These are phyloP conservation scores for Saccostrea echinata DNA, from an alignment of 1,140 invertebrate species.

Conservation along the genomic window DNA sequence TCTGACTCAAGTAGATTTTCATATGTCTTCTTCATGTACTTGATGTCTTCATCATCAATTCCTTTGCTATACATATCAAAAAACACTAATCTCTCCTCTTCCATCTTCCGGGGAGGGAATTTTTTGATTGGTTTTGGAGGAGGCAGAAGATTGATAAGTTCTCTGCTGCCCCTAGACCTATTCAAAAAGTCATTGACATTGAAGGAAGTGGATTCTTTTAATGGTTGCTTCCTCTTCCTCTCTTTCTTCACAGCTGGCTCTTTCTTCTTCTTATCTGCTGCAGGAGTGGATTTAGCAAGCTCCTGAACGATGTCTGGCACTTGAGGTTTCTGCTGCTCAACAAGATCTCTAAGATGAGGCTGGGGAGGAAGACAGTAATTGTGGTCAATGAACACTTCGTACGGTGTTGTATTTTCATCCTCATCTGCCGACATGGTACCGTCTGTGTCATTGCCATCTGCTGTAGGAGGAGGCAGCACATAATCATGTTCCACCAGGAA, in stretches of 20 bases:
- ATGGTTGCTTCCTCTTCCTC: constrained; percentile 60
- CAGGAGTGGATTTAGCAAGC: constrained; percentile 40
- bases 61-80: constrained; percentile 81
- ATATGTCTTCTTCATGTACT: constrained; percentile 91
- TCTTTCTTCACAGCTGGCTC: constrained; percentile 59
- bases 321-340: constrained; percentile 56
- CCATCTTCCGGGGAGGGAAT: constrained; percentile 71
- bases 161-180: constrained; percentile 69
- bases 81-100: constrained; percentile 75
- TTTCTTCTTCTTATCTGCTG: constrained; percentile 57
- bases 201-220: constrained; percentile 68
- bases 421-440: constrained; percentile 73
- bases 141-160: constrained; percentile 73
- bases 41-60: constrained; percentile 94
- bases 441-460: constrained; percentile 61
- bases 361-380: constrained; percentile 75
- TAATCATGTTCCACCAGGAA: constrained; percentile 76
- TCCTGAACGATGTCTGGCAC: constrained; percentile 5
- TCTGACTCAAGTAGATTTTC: constrained; percentile 89
- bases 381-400: constrained; percentile 76
- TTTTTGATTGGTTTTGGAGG: constrained; percentile 72
- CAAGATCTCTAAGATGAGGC: constrained; percentile 55
- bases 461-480: constrained; percentile 63
- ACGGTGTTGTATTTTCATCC: constrained; percentile 59
- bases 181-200: constrained; percentile 55